These are phyloP conservation scores for Gymnothorax javanicus DNA, from an alignment of 2,797 vertebrate genomes.

Conservation along the genomic window DNA sequence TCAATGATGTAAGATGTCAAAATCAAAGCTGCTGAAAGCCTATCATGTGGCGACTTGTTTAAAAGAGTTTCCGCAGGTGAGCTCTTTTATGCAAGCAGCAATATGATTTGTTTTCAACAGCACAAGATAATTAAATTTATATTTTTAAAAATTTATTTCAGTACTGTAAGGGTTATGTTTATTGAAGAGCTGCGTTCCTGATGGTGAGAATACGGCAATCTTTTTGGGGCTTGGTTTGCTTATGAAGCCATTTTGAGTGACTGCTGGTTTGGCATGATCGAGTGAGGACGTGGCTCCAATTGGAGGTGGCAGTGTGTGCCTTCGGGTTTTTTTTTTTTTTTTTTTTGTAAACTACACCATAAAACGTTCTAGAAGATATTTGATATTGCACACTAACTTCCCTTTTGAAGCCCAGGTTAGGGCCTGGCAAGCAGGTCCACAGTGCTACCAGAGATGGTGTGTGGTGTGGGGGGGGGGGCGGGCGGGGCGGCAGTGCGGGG, in stretches of 20 bases:
- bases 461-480: neutral
- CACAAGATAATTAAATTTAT: too few species aligned
- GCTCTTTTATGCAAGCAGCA: too few species aligned
- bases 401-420: neutral
- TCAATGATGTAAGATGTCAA: too few species aligned
- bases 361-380: neutral
- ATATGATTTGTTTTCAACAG: too few species aligned
- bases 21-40: too few species aligned
- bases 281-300: neutral
- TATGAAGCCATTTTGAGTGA: neutral
- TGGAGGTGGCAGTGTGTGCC: neutral
- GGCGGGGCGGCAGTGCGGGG: too few species aligned
- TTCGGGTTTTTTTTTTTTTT: neutral
- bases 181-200: too few species aligned
- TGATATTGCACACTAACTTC: neutral
- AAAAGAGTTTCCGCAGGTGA: too few species aligned
- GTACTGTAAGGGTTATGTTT: too few species aligned
- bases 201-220: neutral
- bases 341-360: neutral
- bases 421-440: neutral
- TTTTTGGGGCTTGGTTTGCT: neutral
- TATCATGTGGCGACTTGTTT: too few species aligned
- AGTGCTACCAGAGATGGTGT: neutral
- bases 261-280: neutral
- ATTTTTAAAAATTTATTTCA: too few species aligned